Conservation (phyloP, 2,888 invertebrate genomes). For the Capitulum mitella region DNA sequence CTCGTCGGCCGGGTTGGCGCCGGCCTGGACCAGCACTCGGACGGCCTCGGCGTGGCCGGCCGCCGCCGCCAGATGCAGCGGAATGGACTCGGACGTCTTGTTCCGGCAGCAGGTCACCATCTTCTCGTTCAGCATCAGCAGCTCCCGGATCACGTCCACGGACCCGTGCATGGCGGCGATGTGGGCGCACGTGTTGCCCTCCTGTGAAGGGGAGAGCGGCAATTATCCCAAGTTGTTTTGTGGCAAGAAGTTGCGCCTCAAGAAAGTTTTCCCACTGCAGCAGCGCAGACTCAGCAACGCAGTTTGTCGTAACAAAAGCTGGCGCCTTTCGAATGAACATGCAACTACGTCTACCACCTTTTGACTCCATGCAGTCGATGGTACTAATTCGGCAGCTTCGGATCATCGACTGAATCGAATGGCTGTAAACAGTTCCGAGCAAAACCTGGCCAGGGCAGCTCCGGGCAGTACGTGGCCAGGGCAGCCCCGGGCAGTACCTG, state of each 20-base stretch:
- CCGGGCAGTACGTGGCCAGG: slow-evolving; percentile 89
- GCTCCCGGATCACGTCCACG: slow-evolving; percentile 92
- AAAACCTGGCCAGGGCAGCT: slow-evolving; percentile 73
- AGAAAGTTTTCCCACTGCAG: no score
- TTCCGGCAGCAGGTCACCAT: slow-evolving; percentile 95
- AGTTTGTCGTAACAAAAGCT: no score
- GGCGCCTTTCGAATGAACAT: no score
- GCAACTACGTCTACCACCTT: no score
- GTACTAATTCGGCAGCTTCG: no score
- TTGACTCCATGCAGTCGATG: no score
- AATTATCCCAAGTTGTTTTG: no score
- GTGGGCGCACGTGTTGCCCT: slow-evolving; percentile 98
- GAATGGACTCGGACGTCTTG: slow-evolving; percentile 92
- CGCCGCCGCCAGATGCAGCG: slow-evolving; percentile 93
- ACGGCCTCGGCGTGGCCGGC: slow-evolving; percentile 98
- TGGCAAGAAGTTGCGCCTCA: no score
- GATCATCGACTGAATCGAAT: no score
- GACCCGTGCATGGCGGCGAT: slow-evolving; percentile 99
- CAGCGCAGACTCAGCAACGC: no score
- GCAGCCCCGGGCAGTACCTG: slow-evolving; percentile 49
- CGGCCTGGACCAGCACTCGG: slow-evolving; percentile 83
- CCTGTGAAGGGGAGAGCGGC: no score
- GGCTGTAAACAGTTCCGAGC: background rate
- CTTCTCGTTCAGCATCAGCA: slow-evolving; percentile 95
- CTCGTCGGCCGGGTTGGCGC: slow-evolving; percentile 93